A percentile compares a stretch with the other conserved stretches of the same genome.
phyloP scores from a whole-genome alignment of 2,113 vertebrate genomes.

The Collichthys lucidus region DNA sequence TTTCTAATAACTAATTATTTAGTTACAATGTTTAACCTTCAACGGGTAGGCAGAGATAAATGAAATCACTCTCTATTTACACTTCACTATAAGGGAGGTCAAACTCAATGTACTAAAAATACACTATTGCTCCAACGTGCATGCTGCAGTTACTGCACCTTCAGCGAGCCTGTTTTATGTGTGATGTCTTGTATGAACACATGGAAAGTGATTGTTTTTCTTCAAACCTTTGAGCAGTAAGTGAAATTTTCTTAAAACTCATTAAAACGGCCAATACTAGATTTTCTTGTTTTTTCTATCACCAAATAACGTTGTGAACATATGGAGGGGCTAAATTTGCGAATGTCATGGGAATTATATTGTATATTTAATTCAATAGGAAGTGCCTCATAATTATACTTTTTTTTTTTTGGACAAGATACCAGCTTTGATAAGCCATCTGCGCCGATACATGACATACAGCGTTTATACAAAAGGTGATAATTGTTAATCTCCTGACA shows the following conservation, averaged over 20 bases:
- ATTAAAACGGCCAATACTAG: not conserved
- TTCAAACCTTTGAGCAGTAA: not conserved
- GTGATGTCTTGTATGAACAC: not conserved
- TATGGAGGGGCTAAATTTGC: no score
- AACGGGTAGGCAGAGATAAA: constrained; percentile 1
- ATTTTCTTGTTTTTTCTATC: not conserved
- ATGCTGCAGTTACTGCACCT: not conserved
- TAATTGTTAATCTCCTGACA: constrained; percentile 8
- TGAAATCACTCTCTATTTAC: not conserved
- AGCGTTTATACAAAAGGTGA: constrained; percentile 22
- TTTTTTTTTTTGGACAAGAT: constrained; percentile 1
- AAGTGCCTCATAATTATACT: not conserved
- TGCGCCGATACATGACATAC: constrained; percentile 8
- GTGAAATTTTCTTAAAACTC: not conserved
- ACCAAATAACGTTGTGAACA: not conserved
- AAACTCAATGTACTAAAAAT: constrained; percentile 8
- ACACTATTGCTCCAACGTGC: not conserved
- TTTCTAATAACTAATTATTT: not conserved
- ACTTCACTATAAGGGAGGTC: constrained; percentile 9
- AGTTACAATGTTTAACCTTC: constrained; percentile 4
- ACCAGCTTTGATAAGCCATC: constrained; percentile 21
- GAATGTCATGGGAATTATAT: not conserved
- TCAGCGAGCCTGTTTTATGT: not conserved
- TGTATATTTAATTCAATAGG: not conserved
- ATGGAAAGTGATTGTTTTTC: not conserved